Percentiles rank a stretch among this genome's conserved stretches.
Conservation (phyloP, 2,797 vertebrate species). For the Natrix natrix region DNA sequence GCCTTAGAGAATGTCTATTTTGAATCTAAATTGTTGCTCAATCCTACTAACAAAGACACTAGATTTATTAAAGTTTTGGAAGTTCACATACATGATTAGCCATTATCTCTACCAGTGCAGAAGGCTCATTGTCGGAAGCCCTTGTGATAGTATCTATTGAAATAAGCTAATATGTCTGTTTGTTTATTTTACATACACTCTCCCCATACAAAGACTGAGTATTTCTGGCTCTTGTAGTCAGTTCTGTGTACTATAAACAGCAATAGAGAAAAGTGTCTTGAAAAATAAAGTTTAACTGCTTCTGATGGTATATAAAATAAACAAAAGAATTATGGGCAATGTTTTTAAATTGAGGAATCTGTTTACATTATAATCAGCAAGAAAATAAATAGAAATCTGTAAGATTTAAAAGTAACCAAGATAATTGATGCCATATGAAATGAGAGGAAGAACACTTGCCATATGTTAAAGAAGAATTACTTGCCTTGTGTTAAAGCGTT, state of each 20-base stretch:
- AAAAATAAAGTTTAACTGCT: background rate
- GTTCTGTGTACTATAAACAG: background rate
- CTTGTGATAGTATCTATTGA: background rate
- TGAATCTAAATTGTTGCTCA: background rate
- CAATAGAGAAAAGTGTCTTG: background rate
- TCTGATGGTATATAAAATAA: background rate
- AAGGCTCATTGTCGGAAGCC: background rate
- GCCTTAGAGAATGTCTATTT: background rate
- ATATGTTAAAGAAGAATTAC: background rate
- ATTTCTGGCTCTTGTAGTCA: background rate
- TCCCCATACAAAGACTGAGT: background rate
- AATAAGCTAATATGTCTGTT: background rate
- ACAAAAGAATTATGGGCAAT: background rate
- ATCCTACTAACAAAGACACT: background rate
- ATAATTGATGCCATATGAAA: background rate
- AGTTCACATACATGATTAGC: background rate
- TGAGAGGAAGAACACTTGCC: background rate
- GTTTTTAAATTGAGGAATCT: background rate
- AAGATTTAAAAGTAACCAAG: background rate
- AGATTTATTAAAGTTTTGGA: background rate
- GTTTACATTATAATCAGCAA: background rate
- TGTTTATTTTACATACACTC: background rate
- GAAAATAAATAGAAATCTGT: background rate
- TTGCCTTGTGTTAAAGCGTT: constrained; percentile 19
- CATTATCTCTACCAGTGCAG: background rate